Percentiles rank a stretch among this genome's conserved stretches.
These are phyloP conservation scores for Standfussiana lucernea DNA, from an alignment of 2,888 invertebrate species.

Conservation along the genomic window DNA sequence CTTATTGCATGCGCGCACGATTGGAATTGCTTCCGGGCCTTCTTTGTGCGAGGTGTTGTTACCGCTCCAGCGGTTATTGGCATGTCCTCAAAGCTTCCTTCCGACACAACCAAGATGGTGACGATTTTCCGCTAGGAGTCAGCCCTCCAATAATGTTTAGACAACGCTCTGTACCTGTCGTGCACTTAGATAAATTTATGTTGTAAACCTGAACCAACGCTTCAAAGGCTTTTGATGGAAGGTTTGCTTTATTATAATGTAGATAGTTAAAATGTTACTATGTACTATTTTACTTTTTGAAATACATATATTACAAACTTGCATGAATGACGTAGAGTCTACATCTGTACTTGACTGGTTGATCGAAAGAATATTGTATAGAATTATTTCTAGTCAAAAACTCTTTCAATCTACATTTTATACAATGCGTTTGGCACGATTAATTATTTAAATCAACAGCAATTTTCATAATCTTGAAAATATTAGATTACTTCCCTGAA, in stretches of 20 bases:
- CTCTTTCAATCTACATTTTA: neutral
- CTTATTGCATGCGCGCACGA: conserved; percentile 79
- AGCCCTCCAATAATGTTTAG: conserved; percentile 73
- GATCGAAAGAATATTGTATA: neutral
- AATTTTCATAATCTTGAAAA: neutral
- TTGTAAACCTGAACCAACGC: conserved; percentile 20
- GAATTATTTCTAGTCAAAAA: neutral
- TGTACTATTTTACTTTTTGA: neutral
- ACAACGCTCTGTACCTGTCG: conserved; percentile 61
- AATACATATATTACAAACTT: neutral
- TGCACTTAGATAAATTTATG: conserved; percentile 56
- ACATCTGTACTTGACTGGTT: neutral
- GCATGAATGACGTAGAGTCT: neutral
- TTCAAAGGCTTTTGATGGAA: conserved; percentile 28
- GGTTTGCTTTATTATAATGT: neutral
- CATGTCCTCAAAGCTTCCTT: conserved; percentile 88
- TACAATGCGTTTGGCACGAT: neutral
- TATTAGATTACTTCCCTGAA: neutral
- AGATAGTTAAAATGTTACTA: neutral
- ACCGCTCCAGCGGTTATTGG: conserved; percentile 86
- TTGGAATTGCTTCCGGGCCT: conserved; percentile 79
- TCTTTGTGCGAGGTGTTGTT: conserved; percentile 84
- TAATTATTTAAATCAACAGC: neutral
- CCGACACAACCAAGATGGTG: conserved; percentile 73
- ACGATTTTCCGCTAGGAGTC: conserved; percentile 80